Evolutionary conservation across 2,113 vertebrate genomes (phyloP), one percentile per base, ranked within the genome.

Genomic region (Dasyurus viverrinus): DNA sequence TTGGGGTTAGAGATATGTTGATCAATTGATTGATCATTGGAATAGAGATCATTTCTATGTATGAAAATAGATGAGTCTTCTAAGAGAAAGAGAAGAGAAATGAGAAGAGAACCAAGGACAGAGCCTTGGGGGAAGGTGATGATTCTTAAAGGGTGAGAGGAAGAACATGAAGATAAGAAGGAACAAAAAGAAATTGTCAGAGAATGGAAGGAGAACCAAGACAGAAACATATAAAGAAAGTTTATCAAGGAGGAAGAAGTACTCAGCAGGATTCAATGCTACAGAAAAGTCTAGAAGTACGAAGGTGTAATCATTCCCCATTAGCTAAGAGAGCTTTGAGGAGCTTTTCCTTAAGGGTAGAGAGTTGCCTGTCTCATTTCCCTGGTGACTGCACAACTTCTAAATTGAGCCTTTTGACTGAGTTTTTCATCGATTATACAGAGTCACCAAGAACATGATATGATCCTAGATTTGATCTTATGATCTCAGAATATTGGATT

Each of bases 401-500:
- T 90, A 50, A 90, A 90, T 90, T 90, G 89, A 90, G 89, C 27
- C 24, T 52, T 90, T 90, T 48, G 89, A 90, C 48, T 47, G 89
- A 90, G 48, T 14, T 48, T 90, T 90, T 90, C n/a, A 48, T 90
- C 89, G 27, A 90, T 90, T 50, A 5, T 50, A 48, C 48, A 16
- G n/a, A 89, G 48, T 90, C 48, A 48, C 46, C 89, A 27, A 54
- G 90, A 55, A 90, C 25, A 89, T 89, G 54, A 36, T 30, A 50
- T 90, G 26, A 94, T 93, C 89, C 92, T 91, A 50, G 42, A 92
- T 95, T 92, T 96, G 53, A 94, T n/a, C 52, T 84, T 95, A n/a
- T 93, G 53, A 92, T 94, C 92, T 96, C 60, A 89, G 84, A 94
- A 94, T 93, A 24, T 95, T 48, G 8, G 91, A 93, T 47, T 95